Base-by-base conservation (phyloP, 2,113 vertebrate genomes). In the Thalassarche chlororhynchos region DNA sequence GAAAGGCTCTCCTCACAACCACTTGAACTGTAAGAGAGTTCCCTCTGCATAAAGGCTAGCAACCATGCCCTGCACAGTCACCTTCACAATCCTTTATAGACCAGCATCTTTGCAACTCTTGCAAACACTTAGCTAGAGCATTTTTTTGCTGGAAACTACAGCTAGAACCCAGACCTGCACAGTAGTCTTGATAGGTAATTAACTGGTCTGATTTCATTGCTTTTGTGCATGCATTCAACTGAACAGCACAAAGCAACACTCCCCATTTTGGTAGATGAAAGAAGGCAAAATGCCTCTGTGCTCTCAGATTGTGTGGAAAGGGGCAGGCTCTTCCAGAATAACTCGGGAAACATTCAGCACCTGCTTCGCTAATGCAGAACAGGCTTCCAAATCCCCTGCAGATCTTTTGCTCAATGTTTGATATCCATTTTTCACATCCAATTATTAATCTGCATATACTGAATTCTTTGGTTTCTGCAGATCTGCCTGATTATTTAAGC, bases 391-490 rank as follows among this genome's bases (percentile, higher is more conserved):
- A 90, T 40, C 68, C 74, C 57, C 71, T 62, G 78, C 64, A 90
- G 62, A 87, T 12, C 88, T 91, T 94, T 81, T 46, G 31, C 51
- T 91, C 60, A 77, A 75, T n/a, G 58, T 87, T 94, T 80, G 87
- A 91, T 58, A 86, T 6, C 68, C 78, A 64, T 95, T 95, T 96
- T 93, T 94, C 78, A 88, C 82, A 62, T 86, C 85, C 83, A 91
- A 55, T 94, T 96, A 88, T 96, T 96, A 95, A 96, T 94, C 75
- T 83, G 87, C 84, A 71, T 60, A 49, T 44, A 93, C 68, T 44
- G 71, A 96, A 88, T 83, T 91, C 78, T 95, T 75, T 60, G 47
- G 64, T 90, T 96, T 93, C 90, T 90, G 71, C 71, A 77, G 81
- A 83, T 85, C 93, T 83, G 78, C 29, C 72, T 97, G 89, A 83